Conservation (phyloP, 2,888 invertebrate genomes). For the Drosophila anceps region DNA sequence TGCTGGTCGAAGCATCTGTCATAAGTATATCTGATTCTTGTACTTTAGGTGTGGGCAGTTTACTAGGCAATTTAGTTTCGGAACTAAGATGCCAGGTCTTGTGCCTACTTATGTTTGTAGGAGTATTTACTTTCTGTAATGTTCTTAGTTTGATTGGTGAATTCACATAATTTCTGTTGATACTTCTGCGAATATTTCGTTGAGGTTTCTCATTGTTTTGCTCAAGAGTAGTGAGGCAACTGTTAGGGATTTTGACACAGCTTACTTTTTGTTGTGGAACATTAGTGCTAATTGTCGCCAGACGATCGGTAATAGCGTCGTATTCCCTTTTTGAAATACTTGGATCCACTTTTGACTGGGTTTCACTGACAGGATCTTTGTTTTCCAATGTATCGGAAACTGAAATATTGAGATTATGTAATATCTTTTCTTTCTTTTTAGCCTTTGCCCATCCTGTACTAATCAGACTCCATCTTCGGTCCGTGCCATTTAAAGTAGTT, state of each 20-base stretch:
- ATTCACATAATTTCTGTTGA: background rate
- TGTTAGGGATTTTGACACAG: background rate
- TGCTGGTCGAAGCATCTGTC: background rate
- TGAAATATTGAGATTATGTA: background rate
- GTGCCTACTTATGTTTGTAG: slow-evolving; percentile 2
- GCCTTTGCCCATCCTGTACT: slow-evolving; percentile 4
- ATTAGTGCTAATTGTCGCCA: slow-evolving; percentile 8
- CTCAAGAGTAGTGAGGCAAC: background rate
- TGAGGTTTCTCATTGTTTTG: background rate
- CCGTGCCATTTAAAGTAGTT: background rate
- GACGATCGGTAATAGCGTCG: slow-evolving; percentile 1
- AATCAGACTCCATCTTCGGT: slow-evolving; percentile 9
- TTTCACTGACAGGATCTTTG: background rate
- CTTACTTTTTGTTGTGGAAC: background rate
- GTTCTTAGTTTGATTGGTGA: background rate
- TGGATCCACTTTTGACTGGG: background rate
- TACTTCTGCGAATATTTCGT: background rate
- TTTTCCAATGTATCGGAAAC: background rate
- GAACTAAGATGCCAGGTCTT: slow-evolving; percentile 7
- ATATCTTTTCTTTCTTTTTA: background rate
- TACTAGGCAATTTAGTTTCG: background rate
- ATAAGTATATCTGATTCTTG: background rate
- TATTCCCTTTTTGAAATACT: slow-evolving; percentile 4
- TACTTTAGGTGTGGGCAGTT: background rate
- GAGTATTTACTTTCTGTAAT: background rate